phyloP scores from a whole-genome alignment of 2,113 vertebrate species.

The Saccopteryx bilineata region DNA sequence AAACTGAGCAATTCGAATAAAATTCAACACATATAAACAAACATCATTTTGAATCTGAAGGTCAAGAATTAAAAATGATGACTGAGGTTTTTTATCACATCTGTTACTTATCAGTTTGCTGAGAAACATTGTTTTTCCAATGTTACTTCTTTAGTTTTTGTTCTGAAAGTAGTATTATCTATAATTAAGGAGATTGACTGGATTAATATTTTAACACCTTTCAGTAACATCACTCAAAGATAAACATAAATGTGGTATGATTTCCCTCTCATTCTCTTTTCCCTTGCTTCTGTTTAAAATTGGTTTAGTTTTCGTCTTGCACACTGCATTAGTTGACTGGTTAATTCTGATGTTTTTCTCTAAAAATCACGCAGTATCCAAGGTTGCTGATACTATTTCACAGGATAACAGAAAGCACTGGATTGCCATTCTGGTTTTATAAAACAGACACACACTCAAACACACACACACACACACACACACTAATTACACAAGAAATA shows the following conservation, averaged over 20 bases:
- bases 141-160: background rate
- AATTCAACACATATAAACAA: constrained; percentile 1
- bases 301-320: background rate
- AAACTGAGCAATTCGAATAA: background rate
- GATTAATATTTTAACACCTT: constrained; percentile 37
- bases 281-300: background rate
- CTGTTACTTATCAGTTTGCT: constrained; percentile 37
- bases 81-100: background rate
- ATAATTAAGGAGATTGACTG: constrained; percentile 40
- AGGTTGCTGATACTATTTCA: background rate
- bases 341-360: background rate
- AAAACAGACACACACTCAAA: background rate
- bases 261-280: background rate
- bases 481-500: background rate
- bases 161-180: constrained; percentile 30
- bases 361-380: background rate
- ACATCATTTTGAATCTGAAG: background rate
- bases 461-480: background rate
- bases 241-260: background rate
- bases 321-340: background rate
- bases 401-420: background rate
- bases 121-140: constrained; percentile 68
- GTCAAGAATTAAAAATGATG: constrained; percentile 27
- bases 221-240: background rate
- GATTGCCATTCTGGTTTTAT: background rate